Percentiles rank a stretch among this genome's conserved stretches.
These are phyloP conservation scores for Ypsolopha scabrella DNA, from an alignment of 2,888 invertebrate species.

Conservation along the genomic window DNA sequence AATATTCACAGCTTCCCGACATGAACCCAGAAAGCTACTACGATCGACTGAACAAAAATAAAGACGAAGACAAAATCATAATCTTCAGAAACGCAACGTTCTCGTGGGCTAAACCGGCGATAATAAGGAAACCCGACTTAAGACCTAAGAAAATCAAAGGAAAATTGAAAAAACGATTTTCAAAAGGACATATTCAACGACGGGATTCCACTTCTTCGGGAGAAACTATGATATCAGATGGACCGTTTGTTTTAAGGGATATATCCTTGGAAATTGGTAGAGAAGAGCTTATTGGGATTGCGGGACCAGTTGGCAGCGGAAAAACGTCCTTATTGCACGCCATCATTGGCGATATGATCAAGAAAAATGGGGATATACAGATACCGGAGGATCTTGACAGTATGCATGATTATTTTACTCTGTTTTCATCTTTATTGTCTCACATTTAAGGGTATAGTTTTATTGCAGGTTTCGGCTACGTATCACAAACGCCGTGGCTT, in stretches of 20 bases:
- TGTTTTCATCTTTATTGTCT: too few relatives aligned
- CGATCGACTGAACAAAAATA: slow-evolving; percentile 54
- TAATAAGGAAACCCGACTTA: slow-evolving; percentile 27
- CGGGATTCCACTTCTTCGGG: slow-evolving; percentile 38
- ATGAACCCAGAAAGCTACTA: slow-evolving; percentile 75
- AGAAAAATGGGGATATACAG: slow-evolving; percentile 76
- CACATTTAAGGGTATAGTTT: neutral
- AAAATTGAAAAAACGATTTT: slow-evolving; percentile 50
- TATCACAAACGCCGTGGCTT: slow-evolving; percentile 93
- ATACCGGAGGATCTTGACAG: slow-evolving; percentile 76
- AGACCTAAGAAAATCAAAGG: slow-evolving; percentile 59
- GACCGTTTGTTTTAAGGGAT: slow-evolving; percentile 42
- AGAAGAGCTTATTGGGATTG: slow-evolving; percentile 86
- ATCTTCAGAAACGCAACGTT: slow-evolving; percentile 73
- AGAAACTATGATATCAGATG: slow-evolving; percentile 22
- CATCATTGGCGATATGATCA: slow-evolving; percentile 86
- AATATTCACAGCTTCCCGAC: slow-evolving; percentile 67
- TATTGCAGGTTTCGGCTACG: slow-evolving; percentile 81
- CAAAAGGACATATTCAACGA: slow-evolving; percentile 32
- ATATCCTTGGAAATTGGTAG: slow-evolving; percentile 52
- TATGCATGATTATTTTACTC: slow-evolving; percentile 25
- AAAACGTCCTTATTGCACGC: slow-evolving; percentile 90
- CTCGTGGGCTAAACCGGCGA: slow-evolving; percentile 63
- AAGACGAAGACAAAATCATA: slow-evolving; percentile 66
- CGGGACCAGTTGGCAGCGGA: slow-evolving; percentile 92